These are phyloP conservation scores for Ophioderma brevispina DNA, from an alignment of 35 echinoderm and acorn worm species.

Conservation along the genomic window DNA sequence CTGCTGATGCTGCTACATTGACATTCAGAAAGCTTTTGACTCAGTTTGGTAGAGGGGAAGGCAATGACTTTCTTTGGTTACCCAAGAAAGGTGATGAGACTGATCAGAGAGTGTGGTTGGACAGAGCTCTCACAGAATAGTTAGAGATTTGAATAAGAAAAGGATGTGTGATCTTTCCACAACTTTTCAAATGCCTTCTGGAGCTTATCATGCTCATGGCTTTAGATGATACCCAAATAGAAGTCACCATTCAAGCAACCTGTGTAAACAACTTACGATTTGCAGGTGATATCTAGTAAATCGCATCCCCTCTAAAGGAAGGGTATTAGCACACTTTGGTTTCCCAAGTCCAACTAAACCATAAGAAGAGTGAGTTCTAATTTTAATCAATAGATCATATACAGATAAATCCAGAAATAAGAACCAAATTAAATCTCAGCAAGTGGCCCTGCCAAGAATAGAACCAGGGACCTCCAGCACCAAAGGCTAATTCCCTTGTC, in stretches of 20 bases:
- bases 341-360: too few species aligned
- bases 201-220: slow-evolving; percentile 26
- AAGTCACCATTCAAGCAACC: neutral
- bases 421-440: too few species aligned
- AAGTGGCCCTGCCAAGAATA: too few species aligned
- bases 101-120: neutral
- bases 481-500: too few species aligned
- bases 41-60: slow-evolving; percentile 18
- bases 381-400: too few species aligned
- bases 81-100: neutral
- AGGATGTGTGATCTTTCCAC: slow-evolving; percentile 11
- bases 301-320: neutral
- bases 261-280: slow-evolving; percentile 7
- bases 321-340: too few species aligned
- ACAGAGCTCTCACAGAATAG: slow-evolving; percentile 8
- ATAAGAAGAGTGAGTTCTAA: too few species aligned
- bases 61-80: neutral
- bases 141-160: slow-evolving; percentile 7
- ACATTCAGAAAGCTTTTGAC: slow-evolving; percentile 2
- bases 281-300: neutral
- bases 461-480: too few species aligned
- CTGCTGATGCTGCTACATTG: slow-evolving; percentile 11
- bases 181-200: slow-evolving; percentile 24
- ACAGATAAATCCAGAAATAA: too few species aligned
- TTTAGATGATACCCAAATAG: neutral